phyloP scores from a whole-genome alignment of 2,888 invertebrate genomes.

The Gonocerus acuteangulatus region DNA sequence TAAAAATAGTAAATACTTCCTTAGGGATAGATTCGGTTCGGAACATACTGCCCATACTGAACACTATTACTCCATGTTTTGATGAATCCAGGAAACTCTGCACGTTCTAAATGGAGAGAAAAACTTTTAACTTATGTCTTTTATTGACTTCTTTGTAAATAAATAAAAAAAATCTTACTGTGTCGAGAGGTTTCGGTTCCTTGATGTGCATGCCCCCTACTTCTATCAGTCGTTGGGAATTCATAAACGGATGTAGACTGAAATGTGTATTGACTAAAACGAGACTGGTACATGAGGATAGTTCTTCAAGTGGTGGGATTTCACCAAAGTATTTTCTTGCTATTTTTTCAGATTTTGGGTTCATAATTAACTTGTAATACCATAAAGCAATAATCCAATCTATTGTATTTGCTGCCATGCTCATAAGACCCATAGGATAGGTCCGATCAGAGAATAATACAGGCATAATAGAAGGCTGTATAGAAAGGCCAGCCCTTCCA shows the following conservation, averaged over 20 bases:
- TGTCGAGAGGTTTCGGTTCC: constrained; percentile 38
- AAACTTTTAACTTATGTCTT: not conserved
- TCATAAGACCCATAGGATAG: constrained; percentile 41
- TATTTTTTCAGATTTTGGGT: constrained; percentile 27
- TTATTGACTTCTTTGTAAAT: no score
- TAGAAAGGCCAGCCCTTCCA: constrained; percentile 28
- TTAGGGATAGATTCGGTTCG: constrained; percentile 27
- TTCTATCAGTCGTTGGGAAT: constrained; percentile 48
- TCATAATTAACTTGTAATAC: constrained; percentile 26
- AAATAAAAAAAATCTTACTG: constrained; percentile 33
- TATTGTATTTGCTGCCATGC: constrained; percentile 41
- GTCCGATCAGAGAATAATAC: constrained; percentile 25
- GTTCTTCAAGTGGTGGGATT: constrained; percentile 42
- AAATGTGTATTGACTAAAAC: constrained; percentile 48
- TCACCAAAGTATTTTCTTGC: constrained; percentile 40
- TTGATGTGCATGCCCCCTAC: constrained; percentile 50
- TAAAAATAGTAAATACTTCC: constrained; percentile 27
- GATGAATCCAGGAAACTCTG: constrained; percentile 35
- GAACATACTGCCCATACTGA: constrained; percentile 38
- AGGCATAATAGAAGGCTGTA: constrained; percentile 30
- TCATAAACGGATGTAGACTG: constrained; percentile 44
- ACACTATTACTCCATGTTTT: constrained; percentile 37
- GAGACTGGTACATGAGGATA: constrained; percentile 46
- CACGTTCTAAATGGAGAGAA: constrained; percentile 31
- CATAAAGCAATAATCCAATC: constrained; percentile 37